phyloP scores from a whole-genome alignment of 2,113 vertebrate genomes.

The Axis porcinus region DNA sequence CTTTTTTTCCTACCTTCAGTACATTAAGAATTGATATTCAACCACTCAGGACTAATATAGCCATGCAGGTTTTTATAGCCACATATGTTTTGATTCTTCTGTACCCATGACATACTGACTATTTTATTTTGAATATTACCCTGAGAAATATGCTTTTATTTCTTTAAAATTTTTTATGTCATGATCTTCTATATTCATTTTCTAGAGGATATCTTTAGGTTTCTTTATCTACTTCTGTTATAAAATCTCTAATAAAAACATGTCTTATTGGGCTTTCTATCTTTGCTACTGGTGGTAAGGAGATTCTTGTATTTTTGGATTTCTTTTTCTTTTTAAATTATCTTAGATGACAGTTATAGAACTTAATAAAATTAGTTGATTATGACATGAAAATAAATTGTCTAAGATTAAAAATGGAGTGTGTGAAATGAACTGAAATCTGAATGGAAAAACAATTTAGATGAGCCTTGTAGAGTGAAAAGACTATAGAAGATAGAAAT shows the following conservation, averaged over 20 bases:
- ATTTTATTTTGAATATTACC: not conserved
- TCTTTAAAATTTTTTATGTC: not conserved
- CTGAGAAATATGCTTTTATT: not conserved
- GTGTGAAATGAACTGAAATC: constrained; percentile 28
- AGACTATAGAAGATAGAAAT: not conserved
- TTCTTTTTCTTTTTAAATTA: constrained; percentile 28
- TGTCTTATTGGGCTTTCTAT: not conserved
- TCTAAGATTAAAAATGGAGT: constrained; percentile 16
- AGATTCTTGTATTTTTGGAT: not conserved
- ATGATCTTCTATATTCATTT: not conserved
- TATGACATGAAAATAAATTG: not conserved
- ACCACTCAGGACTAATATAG: not conserved
- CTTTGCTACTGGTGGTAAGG: not conserved
- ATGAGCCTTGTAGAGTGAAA: not conserved
- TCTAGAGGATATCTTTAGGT: not conserved
- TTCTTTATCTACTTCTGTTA: not conserved
- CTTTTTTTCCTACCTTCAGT: not conserved
- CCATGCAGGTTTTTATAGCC: not conserved
- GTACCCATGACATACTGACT: not conserved
- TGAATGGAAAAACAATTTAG: constrained; percentile 27
- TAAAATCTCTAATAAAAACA: constrained; percentile 12
- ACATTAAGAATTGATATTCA: not conserved
- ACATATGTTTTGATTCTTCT: not conserved
- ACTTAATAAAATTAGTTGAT: not conserved
- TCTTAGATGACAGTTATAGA: not conserved